Conservation (phyloP, 2,113 vertebrate species). For the Lepidothrix coronata region DNA sequence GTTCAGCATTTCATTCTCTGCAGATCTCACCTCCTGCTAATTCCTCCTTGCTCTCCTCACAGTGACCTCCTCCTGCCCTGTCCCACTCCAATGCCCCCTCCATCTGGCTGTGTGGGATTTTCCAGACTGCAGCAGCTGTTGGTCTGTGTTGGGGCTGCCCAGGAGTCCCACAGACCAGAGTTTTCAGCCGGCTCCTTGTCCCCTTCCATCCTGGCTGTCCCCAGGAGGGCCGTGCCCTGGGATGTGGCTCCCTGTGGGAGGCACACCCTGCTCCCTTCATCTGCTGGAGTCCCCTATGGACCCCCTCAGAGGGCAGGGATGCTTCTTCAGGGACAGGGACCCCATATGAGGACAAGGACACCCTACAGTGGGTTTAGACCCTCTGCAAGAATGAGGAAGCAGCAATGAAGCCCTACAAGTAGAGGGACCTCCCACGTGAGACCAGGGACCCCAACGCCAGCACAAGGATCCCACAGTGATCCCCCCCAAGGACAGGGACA, state of each 20-base stretch:
- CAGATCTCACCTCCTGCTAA: background rate
- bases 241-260: background rate
- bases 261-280: too few relatives aligned
- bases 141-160: background rate
- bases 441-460: background rate
- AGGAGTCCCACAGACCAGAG: fast-evolving
- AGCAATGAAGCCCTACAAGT: background rate
- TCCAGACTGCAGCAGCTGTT: background rate
- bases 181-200: background rate
- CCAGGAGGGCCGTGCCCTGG: fast-evolving
- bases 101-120: background rate
- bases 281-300: too few relatives aligned
- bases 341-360: background rate
- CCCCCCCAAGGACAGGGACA: background rate
- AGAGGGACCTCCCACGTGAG: background rate
- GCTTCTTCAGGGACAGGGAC: background rate
- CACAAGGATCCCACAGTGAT: background rate
- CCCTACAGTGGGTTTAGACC: background rate
- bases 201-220: background rate
- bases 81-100: background rate
- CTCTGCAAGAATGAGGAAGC: background rate
- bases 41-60: background rate
- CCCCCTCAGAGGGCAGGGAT: too few relatives aligned
- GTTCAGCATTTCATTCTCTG: background rate
- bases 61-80: background rate